Base-by-base conservation (phyloP, 2,797 vertebrate species). In the Myotis planiceps region DNA sequence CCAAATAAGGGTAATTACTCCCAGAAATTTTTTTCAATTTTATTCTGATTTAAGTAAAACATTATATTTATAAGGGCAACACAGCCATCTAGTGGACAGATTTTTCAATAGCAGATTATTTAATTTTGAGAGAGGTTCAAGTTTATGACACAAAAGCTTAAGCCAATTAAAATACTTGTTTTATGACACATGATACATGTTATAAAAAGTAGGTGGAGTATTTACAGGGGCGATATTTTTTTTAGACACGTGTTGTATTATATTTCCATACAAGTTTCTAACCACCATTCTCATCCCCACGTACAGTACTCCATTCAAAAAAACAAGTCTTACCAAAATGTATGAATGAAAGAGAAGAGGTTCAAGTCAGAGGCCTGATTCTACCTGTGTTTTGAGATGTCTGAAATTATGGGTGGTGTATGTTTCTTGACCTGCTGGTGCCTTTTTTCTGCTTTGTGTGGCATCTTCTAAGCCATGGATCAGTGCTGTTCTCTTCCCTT, bases 11-110 rank as follows among this genome's bases (percentile, higher is more conserved):
- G 9, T 93, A 83, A 83, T 92, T 92, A 58, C 0, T 55, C 45
- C 10, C 47, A 82, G 45, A 92, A 53, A 49, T 78, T 69, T 95
- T 96, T 94, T 65, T 74, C 16, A 4, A 23, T 47, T 84, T 84
- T 55, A 86, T 68, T 95, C 45, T 9, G 51, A 45, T 27, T 53
- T 37, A 27, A n/a, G 25, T 32, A 42, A 84, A 82, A 76, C 3
- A 55, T 58, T 55, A 5, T 72, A 19, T 95, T 84, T 75, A 37
- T 86, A 90, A 72, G 88, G 85, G 42, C 76, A 91, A 92, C 32
- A 94, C 32, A 6, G 95, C 96, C 95, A 95, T 87, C 97, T 97
- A 96, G 95, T 96, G 96, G 96, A 51, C 16, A 84, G 8, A 75
- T 25, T 80, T 65, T 92, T 87, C n/a, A 65, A 83, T 76, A 95